These are phyloP conservation scores for Oreortyx pictus DNA, from an alignment of 2,797 vertebrate species.

Conservation along the genomic window DNA sequence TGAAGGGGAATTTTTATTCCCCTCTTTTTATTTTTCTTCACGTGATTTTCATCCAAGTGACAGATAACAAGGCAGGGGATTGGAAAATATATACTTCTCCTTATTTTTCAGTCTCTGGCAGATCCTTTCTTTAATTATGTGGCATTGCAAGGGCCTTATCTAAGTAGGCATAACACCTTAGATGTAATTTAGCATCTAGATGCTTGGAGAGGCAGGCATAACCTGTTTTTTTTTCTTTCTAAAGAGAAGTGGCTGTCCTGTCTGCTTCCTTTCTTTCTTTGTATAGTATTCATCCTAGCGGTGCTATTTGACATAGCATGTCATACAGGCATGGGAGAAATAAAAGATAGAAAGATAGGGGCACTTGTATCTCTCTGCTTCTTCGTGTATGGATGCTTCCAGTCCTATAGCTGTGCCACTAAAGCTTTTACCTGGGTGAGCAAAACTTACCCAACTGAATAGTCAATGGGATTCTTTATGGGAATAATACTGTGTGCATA, in stretches of 20 bases:
- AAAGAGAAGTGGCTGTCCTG: neutral
- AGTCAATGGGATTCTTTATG: neutral
- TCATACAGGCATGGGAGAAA: neutral
- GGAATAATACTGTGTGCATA: neutral
- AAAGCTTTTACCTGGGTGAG: neutral
- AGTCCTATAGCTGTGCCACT: neutral
- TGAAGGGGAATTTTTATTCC: conserved; percentile 47
- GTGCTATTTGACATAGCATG: neutral
- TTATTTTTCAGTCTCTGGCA: conserved; percentile 37
- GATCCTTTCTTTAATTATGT: conserved; percentile 46
- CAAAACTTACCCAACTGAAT: neutral
- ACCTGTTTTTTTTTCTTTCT: neutral
- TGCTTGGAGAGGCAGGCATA: neutral
- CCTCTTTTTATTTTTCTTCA: conserved; percentile 14
- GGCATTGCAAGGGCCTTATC: conserved; percentile 50
- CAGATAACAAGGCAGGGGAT: conserved; percentile 55
- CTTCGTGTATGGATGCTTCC: neutral
- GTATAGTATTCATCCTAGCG: neutral
- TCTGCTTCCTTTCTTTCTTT: conserved; percentile 6
- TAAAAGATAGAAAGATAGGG: neutral
- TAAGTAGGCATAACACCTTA: conserved; percentile 29
- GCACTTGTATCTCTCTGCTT: neutral
- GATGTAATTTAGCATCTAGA: conserved; percentile 20
- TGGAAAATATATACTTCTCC: conserved; percentile 42
- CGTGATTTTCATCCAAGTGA: conserved; percentile 54